Evolutionary conservation across 2,113 vertebrate genomes (phyloP).

Genomic region (Pipra filicauda): DNA sequence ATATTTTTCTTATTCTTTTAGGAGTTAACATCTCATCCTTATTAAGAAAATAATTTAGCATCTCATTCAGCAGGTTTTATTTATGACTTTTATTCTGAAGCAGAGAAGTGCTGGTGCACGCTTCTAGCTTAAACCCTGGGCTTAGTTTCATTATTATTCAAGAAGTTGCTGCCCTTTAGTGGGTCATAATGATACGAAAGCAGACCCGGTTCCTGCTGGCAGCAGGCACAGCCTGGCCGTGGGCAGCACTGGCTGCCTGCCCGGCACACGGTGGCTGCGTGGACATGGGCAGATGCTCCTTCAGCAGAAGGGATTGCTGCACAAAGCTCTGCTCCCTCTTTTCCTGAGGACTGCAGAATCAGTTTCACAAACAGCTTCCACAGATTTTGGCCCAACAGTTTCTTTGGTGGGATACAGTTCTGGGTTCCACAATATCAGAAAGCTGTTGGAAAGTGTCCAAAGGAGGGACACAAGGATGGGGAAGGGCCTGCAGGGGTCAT

Average conservation of each 20-base stretch:
- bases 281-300: not conserved
- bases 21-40: not conserved
- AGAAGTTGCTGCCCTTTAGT: not conserved
- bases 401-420: not conserved
- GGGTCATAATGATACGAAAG: no score
- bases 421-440: not conserved
- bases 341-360: not conserved
- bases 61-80: not conserved
- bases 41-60: not conserved
- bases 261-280: fast-evolving
- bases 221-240: not conserved
- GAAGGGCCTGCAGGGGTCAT: not conserved
- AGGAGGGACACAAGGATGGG: not conserved
- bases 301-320: not conserved
- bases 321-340: not conserved
- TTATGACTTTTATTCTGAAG: not conserved
- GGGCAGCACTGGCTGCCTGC: not conserved
- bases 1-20: not conserved
- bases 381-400: not conserved
- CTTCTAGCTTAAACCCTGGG: not conserved
- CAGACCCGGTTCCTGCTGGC: not conserved
- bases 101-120: not conserved
- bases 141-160: not conserved
- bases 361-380: not conserved
- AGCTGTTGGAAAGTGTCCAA: not conserved